Conservation (phyloP, 2,888 invertebrate species). For the Octonoba sinensis region DNA sequence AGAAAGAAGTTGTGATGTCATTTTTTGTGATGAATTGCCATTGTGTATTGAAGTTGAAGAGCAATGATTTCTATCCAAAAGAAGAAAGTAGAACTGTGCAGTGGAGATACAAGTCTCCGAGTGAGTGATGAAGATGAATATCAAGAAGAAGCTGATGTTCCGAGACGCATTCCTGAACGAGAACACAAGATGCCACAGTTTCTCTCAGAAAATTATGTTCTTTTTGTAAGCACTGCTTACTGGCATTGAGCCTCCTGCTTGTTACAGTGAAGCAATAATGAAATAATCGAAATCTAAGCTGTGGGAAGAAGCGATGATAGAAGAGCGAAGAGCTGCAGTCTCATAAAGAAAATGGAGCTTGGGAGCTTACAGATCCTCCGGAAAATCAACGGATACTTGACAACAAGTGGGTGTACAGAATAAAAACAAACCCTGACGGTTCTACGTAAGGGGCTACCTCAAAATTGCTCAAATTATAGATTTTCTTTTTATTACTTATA, state of each 20-base stretch:
- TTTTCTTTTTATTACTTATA: no score
- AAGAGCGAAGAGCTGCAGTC: constrained; percentile 2
- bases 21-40: not conserved
- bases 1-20: not conserved
- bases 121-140: not conserved
- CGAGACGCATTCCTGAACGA: not conserved
- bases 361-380: not conserved
- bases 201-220: no score
- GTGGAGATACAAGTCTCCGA: not conserved
- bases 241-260: not conserved
- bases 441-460: no score
- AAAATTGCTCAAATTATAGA: no score
- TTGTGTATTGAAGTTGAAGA: no score
- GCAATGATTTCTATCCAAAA: no score
- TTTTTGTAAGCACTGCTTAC: no score
- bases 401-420: constrained; percentile 1
- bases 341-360: constrained; percentile 2
- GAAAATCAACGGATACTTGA: not conserved
- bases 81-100: not conserved
- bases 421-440: constrained; percentile 25
- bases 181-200: no score
- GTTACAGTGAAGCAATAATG: not conserved
- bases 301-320: constrained; percentile 8
- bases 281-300: not conserved
- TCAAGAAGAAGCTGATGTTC: not conserved